Conservation (phyloP, 1,140 invertebrate genomes). For the Bombus vancouverensis region DNA sequence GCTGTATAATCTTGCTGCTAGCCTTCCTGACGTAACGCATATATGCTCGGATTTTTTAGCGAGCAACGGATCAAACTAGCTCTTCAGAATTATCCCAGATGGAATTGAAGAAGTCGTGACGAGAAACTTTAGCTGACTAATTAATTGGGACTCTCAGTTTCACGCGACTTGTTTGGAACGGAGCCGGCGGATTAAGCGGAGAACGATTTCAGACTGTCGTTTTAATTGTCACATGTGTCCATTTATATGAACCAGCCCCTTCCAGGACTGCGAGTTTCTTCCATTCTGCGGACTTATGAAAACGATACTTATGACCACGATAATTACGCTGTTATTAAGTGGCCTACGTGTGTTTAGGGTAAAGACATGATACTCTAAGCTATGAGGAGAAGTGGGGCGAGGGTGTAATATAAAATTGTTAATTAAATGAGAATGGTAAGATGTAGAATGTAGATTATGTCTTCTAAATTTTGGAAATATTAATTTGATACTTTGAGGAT, state of each 20-base stretch:
- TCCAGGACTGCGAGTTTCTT: constrained; percentile 48
- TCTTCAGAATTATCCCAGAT: no score
- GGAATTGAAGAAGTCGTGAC: not conserved
- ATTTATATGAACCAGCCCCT: constrained; percentile 74
- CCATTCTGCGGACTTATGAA: constrained; percentile 35
- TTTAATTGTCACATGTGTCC: constrained; percentile 76
- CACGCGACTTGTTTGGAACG: not conserved
- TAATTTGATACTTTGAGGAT: no score
- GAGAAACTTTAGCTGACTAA: not conserved
- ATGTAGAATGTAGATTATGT: no score
- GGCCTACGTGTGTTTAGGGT: not conserved
- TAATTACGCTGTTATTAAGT: not conserved
- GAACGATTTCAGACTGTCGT: constrained; percentile 73
- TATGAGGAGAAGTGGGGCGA: no score
- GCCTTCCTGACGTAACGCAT: constrained; percentile 82
- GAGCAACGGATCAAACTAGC: not conserved
- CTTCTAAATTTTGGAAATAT: no score
- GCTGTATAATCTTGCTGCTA: constrained; percentile 82
- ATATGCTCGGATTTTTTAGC: constrained; percentile 64
- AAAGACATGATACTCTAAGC: no score
- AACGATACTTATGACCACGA: constrained; percentile 37
- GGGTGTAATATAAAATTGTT: not conserved
- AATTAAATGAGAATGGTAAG: no score
- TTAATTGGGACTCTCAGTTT: not conserved
- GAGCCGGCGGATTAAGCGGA: constrained; percentile 59